A percentile compares a stretch with the other conserved stretches of the same genome.
These are phyloP conservation scores for Calliopsis andreniformis DNA, from an alignment of 1,140 invertebrate genomes.

Conservation along the genomic window DNA sequence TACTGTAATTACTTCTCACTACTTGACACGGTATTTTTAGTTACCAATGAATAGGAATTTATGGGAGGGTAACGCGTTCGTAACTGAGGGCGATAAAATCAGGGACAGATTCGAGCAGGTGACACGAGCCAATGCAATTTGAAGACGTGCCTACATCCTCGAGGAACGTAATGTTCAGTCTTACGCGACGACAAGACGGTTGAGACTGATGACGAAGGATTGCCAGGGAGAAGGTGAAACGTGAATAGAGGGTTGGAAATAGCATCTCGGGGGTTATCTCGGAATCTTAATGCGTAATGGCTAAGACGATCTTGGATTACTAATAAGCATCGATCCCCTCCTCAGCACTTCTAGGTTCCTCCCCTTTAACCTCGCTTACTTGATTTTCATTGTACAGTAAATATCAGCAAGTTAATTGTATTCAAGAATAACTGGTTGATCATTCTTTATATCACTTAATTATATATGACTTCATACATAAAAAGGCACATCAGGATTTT, in stretches of 20 bases:
- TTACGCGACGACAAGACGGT: conserved; percentile 70
- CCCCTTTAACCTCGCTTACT: not conserved
- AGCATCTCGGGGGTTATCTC: conserved; percentile 71
- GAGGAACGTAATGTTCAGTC: conserved; percentile 59
- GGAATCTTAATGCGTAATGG: conserved; percentile 80
- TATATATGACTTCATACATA: no score
- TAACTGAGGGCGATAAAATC: conserved; percentile 2
- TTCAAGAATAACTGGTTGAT: no score
- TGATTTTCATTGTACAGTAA: not conserved
- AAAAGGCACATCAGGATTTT: no score
- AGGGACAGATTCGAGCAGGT: conserved; percentile 15
- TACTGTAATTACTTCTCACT: no score
- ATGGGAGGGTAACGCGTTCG: not conserved
- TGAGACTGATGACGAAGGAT: conserved; percentile 71
- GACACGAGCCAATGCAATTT: conserved; percentile 26
- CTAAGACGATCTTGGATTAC: conserved; percentile 75
- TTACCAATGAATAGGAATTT: not conserved
- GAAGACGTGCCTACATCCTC: conserved; percentile 13
- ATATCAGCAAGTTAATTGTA: no score
- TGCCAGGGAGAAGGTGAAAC: conserved; percentile 44
- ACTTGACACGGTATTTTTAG: no score
- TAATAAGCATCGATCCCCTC: conserved; percentile 71
- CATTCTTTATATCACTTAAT: no score
- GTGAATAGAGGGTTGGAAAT: conserved; percentile 53
- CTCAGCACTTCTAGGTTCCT: not conserved